A percentile compares a stretch with the other conserved stretches of the same genome.
These are phyloP conservation scores for Diabrotica virgifera DNA, from an alignment of 1,140 invertebrate species.

Conservation along the genomic window DNA sequence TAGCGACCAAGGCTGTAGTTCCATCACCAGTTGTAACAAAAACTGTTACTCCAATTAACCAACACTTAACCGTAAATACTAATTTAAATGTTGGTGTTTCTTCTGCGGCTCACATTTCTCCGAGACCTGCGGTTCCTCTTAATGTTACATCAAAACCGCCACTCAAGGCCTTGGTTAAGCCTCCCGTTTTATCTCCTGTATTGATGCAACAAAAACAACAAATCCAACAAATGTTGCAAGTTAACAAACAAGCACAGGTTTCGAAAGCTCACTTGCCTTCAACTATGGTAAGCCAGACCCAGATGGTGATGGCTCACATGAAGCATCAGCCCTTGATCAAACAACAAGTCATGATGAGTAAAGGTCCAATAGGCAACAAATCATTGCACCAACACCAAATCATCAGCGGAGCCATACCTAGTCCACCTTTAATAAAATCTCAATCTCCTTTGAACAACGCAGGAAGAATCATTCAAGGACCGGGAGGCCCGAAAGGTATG, in stretches of 20 bases:
- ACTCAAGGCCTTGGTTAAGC: conserved; percentile 43
- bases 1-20: conserved; percentile 9
- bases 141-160: conserved; percentile 22
- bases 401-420: conserved; percentile 55
- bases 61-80: conserved; percentile 38
- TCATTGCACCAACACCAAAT: conserved; percentile 48
- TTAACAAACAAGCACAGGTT: conserved; percentile 15
- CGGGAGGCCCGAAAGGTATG: conserved; percentile 40
- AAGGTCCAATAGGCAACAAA: conserved; percentile 20
- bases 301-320: conserved; percentile 35
- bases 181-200: conserved; percentile 33
- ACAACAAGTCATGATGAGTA: conserved; percentile 26
- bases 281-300: conserved; percentile 28
- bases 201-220: conserved; percentile 34
- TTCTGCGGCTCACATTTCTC: conserved; percentile 36
- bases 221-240: conserved; percentile 33
- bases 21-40: conserved; percentile 16
- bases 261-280: conserved; percentile 23
- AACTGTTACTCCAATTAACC: conserved; percentile 30
- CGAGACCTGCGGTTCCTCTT: conserved; percentile 33
- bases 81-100: conserved; percentile 21
- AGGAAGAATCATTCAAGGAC: conserved; percentile 21
- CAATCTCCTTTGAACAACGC: conserved; percentile 23
- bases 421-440: conserved; percentile 56
- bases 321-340: conserved; percentile 26